These are phyloP conservation scores for Cichlasoma orientale DNA, from an alignment of 2,797 vertebrate species.

Conservation along the genomic window DNA sequence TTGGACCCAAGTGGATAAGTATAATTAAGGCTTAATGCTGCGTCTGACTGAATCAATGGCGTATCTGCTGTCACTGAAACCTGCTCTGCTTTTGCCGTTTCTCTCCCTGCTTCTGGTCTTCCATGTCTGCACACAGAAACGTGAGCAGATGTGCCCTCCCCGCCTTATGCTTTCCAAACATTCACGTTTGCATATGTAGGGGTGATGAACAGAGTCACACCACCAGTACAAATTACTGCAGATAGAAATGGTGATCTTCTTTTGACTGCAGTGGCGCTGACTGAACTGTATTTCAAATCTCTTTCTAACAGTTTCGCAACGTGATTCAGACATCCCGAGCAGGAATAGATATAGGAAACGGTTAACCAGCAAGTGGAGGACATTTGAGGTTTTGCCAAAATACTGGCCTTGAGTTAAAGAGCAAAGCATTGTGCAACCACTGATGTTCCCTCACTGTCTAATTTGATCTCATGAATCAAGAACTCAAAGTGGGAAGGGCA, in stretches of 20 bases:
- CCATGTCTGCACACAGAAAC: background rate
- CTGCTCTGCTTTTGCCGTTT: background rate
- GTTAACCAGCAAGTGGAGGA: constrained; percentile 17
- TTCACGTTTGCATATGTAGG: background rate
- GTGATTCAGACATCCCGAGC: background rate
- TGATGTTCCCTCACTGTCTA: constrained; percentile 67
- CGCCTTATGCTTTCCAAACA: background rate
- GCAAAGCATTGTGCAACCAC: constrained; percentile 55
- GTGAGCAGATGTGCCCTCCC: background rate
- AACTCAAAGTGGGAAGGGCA: constrained; percentile 61
- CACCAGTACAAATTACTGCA: background rate
- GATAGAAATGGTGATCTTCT: background rate
- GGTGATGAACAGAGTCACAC: background rate
- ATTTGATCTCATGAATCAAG: constrained; percentile 79
- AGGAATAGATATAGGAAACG: background rate
- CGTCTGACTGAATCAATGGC: background rate
- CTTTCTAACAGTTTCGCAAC: background rate
- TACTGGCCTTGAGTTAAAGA: constrained; percentile 51
- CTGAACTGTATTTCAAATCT: background rate
- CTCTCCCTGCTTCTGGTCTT: background rate
- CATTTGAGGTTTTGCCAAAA: constrained; percentile 19
- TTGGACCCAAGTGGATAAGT: background rate
- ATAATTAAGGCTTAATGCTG: background rate
- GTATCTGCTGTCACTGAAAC: background rate
- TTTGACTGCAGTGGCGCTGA: background rate